These are phyloP conservation scores for Sander lucioperca DNA, from an alignment of 2,113 vertebrate genomes.

Conservation along the genomic window DNA sequence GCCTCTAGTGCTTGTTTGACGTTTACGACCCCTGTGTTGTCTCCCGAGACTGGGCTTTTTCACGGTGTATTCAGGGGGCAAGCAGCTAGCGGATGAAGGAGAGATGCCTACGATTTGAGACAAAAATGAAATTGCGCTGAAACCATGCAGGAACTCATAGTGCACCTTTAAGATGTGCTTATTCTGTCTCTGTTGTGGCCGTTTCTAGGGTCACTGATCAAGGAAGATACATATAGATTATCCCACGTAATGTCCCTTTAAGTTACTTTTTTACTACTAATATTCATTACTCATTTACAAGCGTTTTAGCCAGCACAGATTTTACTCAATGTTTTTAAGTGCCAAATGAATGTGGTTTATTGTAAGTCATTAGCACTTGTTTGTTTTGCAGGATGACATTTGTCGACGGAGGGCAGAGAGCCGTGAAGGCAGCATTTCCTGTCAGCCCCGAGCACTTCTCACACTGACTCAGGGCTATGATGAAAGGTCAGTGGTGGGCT, in stretches of 20 bases:
- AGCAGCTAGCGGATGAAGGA: too few species aligned
- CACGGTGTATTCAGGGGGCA: too few species aligned
- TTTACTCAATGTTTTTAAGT: constrained; percentile 24
- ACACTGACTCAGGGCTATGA: constrained; percentile 60
- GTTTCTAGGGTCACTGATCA: constrained; percentile 1
- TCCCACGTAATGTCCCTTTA: not conserved
- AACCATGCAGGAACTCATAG: too few species aligned
- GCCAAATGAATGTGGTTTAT: constrained; percentile 36
- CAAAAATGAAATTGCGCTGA: too few species aligned
- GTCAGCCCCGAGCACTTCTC: constrained; percentile 64
- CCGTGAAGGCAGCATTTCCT: constrained; percentile 55
- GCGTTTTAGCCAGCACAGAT: constrained; percentile 22
- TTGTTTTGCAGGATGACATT: constrained; percentile 64
- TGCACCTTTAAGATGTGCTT: not conserved
- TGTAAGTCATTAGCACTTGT: constrained; percentile 63
- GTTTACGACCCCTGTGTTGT: too few species aligned
- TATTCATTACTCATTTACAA: constrained; percentile 17
- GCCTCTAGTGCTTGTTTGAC: too few species aligned
- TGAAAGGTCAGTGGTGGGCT: constrained; percentile 73
- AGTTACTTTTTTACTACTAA: constrained; percentile 10
- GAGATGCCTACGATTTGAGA: too few species aligned
- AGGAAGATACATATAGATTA: not conserved
- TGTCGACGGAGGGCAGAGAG: constrained; percentile 49
- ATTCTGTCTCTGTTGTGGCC: not conserved
- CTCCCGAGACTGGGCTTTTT: too few species aligned